phyloP scores from a whole-genome alignment of 2,888 invertebrate genomes.

The Pseudococcus longispinus region DNA sequence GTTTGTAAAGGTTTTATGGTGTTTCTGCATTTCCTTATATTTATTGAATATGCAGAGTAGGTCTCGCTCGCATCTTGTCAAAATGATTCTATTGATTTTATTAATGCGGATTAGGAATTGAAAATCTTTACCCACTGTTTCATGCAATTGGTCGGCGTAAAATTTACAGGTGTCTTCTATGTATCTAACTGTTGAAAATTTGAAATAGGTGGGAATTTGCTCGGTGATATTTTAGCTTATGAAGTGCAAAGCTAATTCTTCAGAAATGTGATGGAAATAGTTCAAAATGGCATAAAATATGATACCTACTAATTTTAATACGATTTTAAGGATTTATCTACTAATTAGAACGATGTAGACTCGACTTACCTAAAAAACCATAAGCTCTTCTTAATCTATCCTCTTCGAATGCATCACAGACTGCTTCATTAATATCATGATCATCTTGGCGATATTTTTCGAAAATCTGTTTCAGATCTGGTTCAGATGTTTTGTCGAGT shows the following conservation, averaged over 20 bases:
- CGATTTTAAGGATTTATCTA: too few species aligned
- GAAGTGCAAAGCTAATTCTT: too few species aligned
- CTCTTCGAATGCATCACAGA: not conserved
- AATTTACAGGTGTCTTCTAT: not conserved
- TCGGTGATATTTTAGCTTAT: too few species aligned
- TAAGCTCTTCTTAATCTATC: not conserved
- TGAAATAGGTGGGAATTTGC: not conserved
- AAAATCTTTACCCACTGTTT: not conserved
- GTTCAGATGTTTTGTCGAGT: not conserved
- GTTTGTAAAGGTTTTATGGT: not conserved
- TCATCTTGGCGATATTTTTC: not conserved
- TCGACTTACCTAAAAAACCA: not conserved
- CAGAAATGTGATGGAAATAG: too few species aligned
- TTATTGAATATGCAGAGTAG: not conserved
- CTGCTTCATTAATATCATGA: not conserved
- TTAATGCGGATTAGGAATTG: not conserved
- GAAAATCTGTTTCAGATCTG: not conserved
- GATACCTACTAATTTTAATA: too few species aligned
- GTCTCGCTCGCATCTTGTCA: not conserved
- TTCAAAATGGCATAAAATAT: too few species aligned
- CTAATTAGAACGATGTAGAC: too few species aligned
- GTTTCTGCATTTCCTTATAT: not conserved
- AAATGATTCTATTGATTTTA: not conserved
- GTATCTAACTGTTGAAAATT: not conserved
- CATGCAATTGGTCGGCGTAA: not conserved